Base-by-base conservation (phyloP, 2,888 invertebrate species). In the Aleiodes alternator region DNA sequence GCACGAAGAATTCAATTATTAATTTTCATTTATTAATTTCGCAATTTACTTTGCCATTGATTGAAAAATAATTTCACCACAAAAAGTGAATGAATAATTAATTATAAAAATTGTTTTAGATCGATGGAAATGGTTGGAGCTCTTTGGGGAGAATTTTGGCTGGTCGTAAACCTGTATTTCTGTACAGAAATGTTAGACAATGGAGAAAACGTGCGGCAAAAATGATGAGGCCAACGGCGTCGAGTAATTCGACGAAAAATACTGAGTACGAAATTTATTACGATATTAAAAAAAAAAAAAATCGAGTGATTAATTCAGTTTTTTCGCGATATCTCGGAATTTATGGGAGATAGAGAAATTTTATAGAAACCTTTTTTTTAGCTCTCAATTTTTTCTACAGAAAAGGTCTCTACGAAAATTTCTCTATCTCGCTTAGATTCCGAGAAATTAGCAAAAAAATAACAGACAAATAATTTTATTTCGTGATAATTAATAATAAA, bases 121-220 rank as follows among this genome's bases (percentile, higher is more conserved):
- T 88, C 78, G 88, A 88, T 81, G 88, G 88, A 78, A 88, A 85
- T 80, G 85, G 85, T 77, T 89, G 89, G 89, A 85, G 83, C 80
- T 83, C 86, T 66, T 85, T 87, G 82, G 84, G 83, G 76, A 88
- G 87, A 82, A 83, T 86, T 74, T 84, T 87, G 76, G 84, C 86
- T 70, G 88, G 90, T 70, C 90, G 90, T 78, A 92, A 93, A 81
- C 94, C 94, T 50, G 92, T 93, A 34, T 94, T 93, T 88, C 89
- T 94, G 73, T 91, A 91, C 80, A 91, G 94, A 87, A 94, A 92
- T 86, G 88, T 92, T 77, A 88, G 91, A 76, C 90, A 90, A 76
- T 91, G 91, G 87, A 90, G 90, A 80, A 89, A 88, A 78, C 87
- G 87, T 70, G 88, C 88, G 48, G 86, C 87, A 75, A 86, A 82